A percentile compares a stretch with the other conserved stretches of the same genome.
Evolutionary conservation across 2,113 vertebrate species (phyloP).

Genomic region (Cairina moschata): DNA sequence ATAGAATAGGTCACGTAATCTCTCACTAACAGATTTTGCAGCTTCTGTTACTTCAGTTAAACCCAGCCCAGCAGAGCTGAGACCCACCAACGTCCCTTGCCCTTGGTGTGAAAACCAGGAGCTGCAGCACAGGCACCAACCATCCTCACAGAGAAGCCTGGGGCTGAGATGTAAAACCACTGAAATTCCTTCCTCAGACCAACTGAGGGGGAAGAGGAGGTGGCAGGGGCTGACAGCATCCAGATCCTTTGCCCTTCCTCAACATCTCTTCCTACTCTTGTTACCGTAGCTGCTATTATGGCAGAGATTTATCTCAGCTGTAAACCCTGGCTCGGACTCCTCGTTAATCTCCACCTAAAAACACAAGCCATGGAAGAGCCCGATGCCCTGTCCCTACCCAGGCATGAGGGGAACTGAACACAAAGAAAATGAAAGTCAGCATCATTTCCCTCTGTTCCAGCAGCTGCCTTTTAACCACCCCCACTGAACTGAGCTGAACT

Average conservation of each 20-base stretch:
- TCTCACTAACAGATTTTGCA: background rate
- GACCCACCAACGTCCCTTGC: background rate
- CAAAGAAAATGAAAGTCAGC: background rate
- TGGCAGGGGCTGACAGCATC: accelerated
- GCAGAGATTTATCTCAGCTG: background rate
- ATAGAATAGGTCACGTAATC: background rate
- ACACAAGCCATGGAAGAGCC: background rate
- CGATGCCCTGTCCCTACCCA: background rate
- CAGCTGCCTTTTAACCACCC: background rate
- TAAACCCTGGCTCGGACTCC: background rate
- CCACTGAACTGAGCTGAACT: background rate
- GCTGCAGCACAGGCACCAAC: background rate
- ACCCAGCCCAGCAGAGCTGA: background rate
- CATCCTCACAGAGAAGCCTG: background rate
- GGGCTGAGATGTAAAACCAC: background rate
- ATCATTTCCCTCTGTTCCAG: background rate
- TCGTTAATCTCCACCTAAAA: background rate
- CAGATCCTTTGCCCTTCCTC: background rate
- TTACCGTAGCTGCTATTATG: background rate
- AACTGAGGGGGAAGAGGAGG: background rate
- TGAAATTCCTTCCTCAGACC: background rate
- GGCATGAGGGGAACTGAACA: background rate
- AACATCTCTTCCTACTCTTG: background rate
- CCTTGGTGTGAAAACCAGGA: background rate
- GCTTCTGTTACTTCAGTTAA: background rate